phyloP scores from a whole-genome alignment of 2,797 vertebrate species.

The Buceros bicornis region DNA sequence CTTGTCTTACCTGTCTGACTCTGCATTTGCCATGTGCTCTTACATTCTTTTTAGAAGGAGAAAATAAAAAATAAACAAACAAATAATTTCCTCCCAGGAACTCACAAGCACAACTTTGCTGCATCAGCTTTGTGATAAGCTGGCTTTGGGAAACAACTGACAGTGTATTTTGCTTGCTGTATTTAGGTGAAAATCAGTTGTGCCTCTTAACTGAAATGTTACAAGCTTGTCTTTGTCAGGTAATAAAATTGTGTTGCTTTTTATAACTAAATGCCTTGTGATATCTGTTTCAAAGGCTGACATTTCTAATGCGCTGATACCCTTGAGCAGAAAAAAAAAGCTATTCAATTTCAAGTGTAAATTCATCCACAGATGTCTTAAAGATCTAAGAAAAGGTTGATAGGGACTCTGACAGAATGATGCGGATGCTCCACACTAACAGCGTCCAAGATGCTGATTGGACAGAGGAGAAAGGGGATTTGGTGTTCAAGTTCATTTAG shows the following conservation, averaged over 20 bases:
- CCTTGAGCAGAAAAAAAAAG: background rate
- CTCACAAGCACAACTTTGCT: background rate
- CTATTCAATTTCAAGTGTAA: background rate
- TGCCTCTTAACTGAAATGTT: background rate
- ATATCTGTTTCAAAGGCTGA: background rate
- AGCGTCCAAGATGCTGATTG: background rate
- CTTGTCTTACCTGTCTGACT: background rate
- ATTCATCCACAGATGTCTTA: background rate
- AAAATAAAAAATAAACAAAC: background rate
- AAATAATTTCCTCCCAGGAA: background rate
- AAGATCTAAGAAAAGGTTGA: background rate
- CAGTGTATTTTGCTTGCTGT: background rate
- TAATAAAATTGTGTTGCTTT: conserved; percentile 16
- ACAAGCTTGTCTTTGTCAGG: conserved; percentile 9
- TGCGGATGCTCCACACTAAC: background rate
- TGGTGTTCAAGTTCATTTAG: background rate
- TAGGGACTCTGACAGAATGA: background rate
- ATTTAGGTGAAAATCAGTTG: background rate
- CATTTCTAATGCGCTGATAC: background rate
- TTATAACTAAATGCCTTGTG: background rate
- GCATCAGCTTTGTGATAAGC: background rate
- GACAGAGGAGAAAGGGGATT: background rate
- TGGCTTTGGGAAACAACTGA: background rate
- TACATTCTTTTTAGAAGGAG: background rate
- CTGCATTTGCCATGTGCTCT: background rate